These are phyloP conservation scores for Dynastes grantii DNA, from an alignment of 2,888 invertebrate genomes.

Conservation along the genomic window DNA sequence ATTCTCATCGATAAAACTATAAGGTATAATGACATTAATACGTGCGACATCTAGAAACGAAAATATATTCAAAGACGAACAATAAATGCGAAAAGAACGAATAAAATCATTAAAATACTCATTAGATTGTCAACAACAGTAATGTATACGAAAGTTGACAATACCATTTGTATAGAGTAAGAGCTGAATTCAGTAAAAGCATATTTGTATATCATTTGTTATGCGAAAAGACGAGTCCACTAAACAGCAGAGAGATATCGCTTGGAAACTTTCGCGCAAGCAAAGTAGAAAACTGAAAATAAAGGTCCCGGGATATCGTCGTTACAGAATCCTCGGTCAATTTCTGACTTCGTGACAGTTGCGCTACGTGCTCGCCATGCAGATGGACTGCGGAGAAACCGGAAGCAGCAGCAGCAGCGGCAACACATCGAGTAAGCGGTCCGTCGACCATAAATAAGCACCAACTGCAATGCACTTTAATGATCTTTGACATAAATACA, in stretches of 20 bases:
- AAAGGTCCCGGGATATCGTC: conserved; percentile 7
- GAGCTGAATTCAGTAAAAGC: too few species aligned
- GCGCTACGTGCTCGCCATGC: conserved; percentile 1
- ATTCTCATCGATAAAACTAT: too few species aligned
- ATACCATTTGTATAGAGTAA: too few species aligned
- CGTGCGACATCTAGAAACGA: too few species aligned
- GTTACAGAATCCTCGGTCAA: conserved; percentile 18
- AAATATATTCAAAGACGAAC: too few species aligned
- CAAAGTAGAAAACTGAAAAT: conserved; percentile 6
- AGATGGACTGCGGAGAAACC: conserved; percentile 8
- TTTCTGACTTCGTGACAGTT: conserved; percentile 26
- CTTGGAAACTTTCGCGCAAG: background rate
- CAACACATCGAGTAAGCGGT: background rate
- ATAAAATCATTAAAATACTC: too few species aligned
- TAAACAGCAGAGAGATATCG: background rate
- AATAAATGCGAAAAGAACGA: too few species aligned
- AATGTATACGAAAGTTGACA: too few species aligned
- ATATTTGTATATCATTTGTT: too few species aligned
- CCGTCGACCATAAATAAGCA: conserved; percentile 28
- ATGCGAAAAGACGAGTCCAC: too few species aligned
- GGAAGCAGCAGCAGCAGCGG: background rate
- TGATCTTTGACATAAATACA: conserved; percentile 40
- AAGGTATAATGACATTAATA: too few species aligned
- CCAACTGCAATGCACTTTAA: conserved; percentile 39
- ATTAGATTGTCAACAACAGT: too few species aligned